Percentiles rank a stretch among this genome's conserved stretches.
Evolutionary conservation across 2,113 vertebrate species (phyloP).

Genomic region (Synchiropus splendidus): DNA sequence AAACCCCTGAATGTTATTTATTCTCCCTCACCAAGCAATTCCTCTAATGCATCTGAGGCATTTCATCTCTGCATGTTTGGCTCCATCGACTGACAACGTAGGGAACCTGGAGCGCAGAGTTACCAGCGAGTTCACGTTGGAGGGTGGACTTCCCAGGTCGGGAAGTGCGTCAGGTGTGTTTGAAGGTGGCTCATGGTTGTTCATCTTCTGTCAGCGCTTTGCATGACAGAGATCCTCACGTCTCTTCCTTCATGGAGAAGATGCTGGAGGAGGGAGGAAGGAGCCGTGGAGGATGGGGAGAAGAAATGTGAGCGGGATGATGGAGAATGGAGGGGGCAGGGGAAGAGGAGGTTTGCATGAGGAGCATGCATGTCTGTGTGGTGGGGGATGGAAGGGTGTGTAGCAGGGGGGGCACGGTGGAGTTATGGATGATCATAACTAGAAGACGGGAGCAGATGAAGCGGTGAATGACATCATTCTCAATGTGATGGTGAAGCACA

Average conservation of each 20-base stretch:
- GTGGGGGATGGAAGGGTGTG: slow-evolving; percentile 27
- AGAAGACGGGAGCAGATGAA: slow-evolving; percentile 15
- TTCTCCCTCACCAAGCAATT: slow-evolving; percentile 13
- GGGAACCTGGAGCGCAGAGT: too few relatives aligned
- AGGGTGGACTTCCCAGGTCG: too few relatives aligned
- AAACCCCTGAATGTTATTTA: slow-evolving; percentile 12
- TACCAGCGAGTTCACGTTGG: too few relatives aligned
- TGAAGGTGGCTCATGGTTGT: not conserved
- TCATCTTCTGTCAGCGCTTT: too few relatives aligned
- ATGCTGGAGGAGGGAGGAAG: slow-evolving; percentile 16
- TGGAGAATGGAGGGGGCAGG: slow-evolving; percentile 1
- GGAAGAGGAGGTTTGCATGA: not conserved
- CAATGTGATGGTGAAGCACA: too few relatives aligned
- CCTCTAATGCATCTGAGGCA: slow-evolving; percentile 13
- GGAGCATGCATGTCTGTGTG: slow-evolving; percentile 6
- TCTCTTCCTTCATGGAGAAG: not conserved
- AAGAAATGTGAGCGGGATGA: slow-evolving; percentile 16
- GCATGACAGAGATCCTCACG: too few relatives aligned
- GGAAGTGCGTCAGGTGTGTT: too few relatives aligned
- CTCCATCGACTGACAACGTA: too few relatives aligned
- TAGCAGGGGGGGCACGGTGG: slow-evolving; percentile 16
- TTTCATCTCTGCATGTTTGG: too few relatives aligned
- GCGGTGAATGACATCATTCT: too few relatives aligned
- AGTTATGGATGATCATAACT: slow-evolving; percentile 50
- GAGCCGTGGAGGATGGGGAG: slow-evolving; percentile 1